Conservation (phyloP, 1,140 invertebrate species). For the Drusus annulatus region DNA sequence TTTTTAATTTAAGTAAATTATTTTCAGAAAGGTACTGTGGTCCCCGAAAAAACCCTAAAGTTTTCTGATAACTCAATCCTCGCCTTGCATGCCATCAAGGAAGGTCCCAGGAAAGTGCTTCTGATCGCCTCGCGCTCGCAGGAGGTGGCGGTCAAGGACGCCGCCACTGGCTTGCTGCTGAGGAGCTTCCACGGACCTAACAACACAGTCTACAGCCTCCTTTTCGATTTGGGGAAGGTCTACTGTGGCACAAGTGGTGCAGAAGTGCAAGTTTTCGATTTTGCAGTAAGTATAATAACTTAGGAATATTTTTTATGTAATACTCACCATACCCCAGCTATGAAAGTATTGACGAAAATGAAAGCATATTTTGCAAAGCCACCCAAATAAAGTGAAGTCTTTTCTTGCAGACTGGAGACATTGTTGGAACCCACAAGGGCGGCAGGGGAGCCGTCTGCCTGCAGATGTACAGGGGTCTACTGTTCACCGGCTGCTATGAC, state of each 20-base stretch:
- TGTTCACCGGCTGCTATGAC: constrained; percentile 81
- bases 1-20: neutral
- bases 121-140: constrained; percentile 78
- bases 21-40: constrained; percentile 70
- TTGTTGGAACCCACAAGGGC: constrained; percentile 72
- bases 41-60: constrained; percentile 71
- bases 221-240: constrained; percentile 75
- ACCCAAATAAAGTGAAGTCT: no score
- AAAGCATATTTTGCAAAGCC: no score
- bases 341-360: no score
- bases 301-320: no score
- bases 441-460: constrained; percentile 80
- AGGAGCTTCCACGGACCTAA: constrained; percentile 75
- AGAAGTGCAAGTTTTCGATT: constrained; percentile 78
- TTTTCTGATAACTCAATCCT: constrained; percentile 76
- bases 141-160: constrained; percentile 77
- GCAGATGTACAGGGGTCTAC: constrained; percentile 71
- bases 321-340: no score
- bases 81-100: constrained; percentile 77
- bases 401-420: constrained; percentile 71
- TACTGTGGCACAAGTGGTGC: constrained; percentile 79
- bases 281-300: constrained; percentile 71
- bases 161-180: constrained; percentile 75
- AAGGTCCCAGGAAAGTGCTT: constrained; percentile 77
- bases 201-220: constrained; percentile 78